Evolutionary conservation across 2,888 invertebrate genomes (phyloP), one percentile per base, ranked within the genome.

Genomic region (Plutella xylostella): DNA sequence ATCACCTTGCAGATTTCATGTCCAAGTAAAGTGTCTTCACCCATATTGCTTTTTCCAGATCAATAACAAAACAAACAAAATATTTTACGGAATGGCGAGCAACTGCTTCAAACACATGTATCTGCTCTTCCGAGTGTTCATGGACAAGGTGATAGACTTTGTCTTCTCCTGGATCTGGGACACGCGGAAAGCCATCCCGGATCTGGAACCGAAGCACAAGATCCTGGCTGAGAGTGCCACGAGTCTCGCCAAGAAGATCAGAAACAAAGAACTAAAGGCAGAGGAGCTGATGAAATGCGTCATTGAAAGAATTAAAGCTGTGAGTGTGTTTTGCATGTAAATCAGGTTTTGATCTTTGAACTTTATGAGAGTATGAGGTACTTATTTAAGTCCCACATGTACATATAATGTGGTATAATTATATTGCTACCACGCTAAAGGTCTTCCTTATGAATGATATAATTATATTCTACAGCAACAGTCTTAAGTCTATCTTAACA

Each of bases 301-400:
- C 63, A 91, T 94, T 51, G 88, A 91, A 40, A 86, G 96, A 55
- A 93, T 94, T 40, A 87, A 90, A 52, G 85, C 88, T 61, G 88
- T 92, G 31, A 70, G 71, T 60, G 15, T 9, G 5, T 12, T 37
- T 31, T 21, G 12, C 1, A n/a, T n/a, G n/a, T n/a, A n/a, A n/a
- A n/a, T n/a, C n/a, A n/a, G n/a, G n/a, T n/a, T n/a, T n/a, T n/a
- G n/a, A n/a, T n/a, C n/a, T n/a, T n/a, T n/a, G n/a, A n/a, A n/a
- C n/a, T n/a, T n/a, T n/a, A n/a, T n/a, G n/a, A n/a, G n/a, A n/a
- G n/a, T n/a, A n/a, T n/a, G n/a, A n/a, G n/a, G n/a, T n/a, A n/a
- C n/a, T n/a, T n/a, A n/a, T n/a, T n/a, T n/a, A n/a, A n/a, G n/a
- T n/a, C n/a, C n/a, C n/a, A n/a, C n/a, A n/a, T n/a, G n/a, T n/a